Evolutionary conservation across 2,888 invertebrate genomes (phyloP), one percentile per base, ranked within the genome.

Genomic region (Glyphotaelius pellucidus): DNA sequence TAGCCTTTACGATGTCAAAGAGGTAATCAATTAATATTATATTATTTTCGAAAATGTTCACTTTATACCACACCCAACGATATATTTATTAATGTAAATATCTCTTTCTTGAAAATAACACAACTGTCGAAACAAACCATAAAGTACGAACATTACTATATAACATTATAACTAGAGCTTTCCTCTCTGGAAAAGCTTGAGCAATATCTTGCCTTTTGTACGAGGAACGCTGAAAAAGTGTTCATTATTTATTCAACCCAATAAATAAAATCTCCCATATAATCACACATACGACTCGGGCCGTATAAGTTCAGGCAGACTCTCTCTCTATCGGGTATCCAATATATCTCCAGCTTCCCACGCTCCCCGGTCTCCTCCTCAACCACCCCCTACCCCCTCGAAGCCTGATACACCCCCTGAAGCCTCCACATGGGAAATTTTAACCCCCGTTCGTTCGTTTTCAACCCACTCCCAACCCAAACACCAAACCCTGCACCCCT

Each of bases 321-420:
- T 80, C 80, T 67, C 79, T 90, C 88, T 92, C 92, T 93, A 93
- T 92, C 93, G 91, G 91, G 91, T 87, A 92, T 92, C 93, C 92
- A 93, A 93, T 93, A 93, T 93, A 93, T 92, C 91, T 91, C 92
- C 91, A 85, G 86, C 83, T 80, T 89, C 92, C 92, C 91, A 90
- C 91, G 85, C 92, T 90, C 30, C 80, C 87, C 52, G 30, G 83
- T 79, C 35, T 85, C 90, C 88, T 67, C 47, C 19, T 32, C 91
- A 85, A 1, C 83, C 19, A 52, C 52, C 52, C 15, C 90, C 86
- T 32, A 80, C 84, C 85, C 79, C 85, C 35, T 19, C 12, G 83
- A 83, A 83, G 83, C 83, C 88, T 67, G 88, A 67, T 32, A 67
- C 67, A 30, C 88, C 88, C 87, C 88, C 31, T 31, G 12, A 25